phyloP scores from a whole-genome alignment of 2,113 vertebrate genomes.

The Melierax canorus region DNA sequence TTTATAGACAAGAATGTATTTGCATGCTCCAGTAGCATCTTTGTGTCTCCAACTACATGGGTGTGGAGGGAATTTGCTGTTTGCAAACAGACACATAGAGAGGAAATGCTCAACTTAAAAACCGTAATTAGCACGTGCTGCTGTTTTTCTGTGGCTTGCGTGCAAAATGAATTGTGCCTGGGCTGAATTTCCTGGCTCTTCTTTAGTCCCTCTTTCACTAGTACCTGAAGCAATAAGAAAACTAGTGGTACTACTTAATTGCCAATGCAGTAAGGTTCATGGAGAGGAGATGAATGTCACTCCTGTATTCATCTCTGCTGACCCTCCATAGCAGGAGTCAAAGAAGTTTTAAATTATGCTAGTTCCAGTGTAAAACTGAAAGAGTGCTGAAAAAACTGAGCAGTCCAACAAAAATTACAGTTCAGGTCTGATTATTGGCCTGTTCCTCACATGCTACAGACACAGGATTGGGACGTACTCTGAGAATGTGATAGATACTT shows the following conservation, averaged over 20 bases:
- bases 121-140: constrained; percentile 6
- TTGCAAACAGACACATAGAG: constrained; percentile 39
- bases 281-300: background rate
- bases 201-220: background rate
- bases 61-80: constrained; percentile 38
- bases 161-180: background rate
- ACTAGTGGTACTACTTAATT: background rate
- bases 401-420: background rate
- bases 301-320: background rate
- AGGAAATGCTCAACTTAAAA: constrained; percentile 27
- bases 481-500: background rate
- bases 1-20: background rate
- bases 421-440: background rate
- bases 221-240: background rate
- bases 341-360: background rate
- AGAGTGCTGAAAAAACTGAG: background rate
- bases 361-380: background rate
- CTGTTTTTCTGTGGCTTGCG: background rate
- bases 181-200: background rate
- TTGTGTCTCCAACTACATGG: background rate
- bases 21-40: background rate
- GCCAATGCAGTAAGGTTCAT: background rate
- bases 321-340: background rate
- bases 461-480: background rate
- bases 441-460: background rate